phyloP scores from a whole-genome alignment of 2,797 vertebrate species.

The Diceros bicornis region DNA sequence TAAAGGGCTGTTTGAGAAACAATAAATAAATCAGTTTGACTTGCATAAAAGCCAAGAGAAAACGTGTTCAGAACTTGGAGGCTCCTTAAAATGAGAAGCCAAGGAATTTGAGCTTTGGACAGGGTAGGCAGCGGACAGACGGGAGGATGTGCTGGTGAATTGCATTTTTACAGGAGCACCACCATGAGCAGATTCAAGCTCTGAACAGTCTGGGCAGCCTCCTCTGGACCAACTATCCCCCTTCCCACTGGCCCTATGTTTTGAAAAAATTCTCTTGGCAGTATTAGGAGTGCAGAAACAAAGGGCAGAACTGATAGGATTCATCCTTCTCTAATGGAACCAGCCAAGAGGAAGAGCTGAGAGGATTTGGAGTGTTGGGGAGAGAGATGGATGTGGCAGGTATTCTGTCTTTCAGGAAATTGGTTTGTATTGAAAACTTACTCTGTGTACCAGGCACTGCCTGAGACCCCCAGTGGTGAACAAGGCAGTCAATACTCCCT shows the following conservation, averaged over 20 bases:
- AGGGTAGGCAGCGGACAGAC: not conserved
- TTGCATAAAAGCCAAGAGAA: not conserved
- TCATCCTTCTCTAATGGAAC: conserved; percentile 6
- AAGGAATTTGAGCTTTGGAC: not conserved
- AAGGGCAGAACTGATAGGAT: not conserved
- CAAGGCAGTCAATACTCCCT: not conserved
- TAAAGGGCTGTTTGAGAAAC: not conserved
- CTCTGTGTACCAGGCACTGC: not conserved
- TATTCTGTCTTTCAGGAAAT: not conserved
- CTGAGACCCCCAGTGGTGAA: not conserved
- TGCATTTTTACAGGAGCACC: not conserved
- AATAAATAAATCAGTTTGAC: not conserved
- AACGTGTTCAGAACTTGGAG: not conserved
- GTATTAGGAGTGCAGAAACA: conserved; percentile 7
- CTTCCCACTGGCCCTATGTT: not conserved
- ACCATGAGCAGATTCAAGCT: not conserved
- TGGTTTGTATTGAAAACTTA: not conserved
- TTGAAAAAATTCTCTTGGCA: not conserved
- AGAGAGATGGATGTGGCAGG: not conserved
- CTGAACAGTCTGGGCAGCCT: not conserved
- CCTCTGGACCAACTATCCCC: not conserved
- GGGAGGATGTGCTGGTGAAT: not conserved
- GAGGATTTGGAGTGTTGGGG: not conserved
- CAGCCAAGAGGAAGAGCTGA: not conserved
- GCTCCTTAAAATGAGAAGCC: not conserved